These are phyloP conservation scores for Myzus persicae DNA, from an alignment of 1,140 invertebrate genomes.

Conservation along the genomic window DNA sequence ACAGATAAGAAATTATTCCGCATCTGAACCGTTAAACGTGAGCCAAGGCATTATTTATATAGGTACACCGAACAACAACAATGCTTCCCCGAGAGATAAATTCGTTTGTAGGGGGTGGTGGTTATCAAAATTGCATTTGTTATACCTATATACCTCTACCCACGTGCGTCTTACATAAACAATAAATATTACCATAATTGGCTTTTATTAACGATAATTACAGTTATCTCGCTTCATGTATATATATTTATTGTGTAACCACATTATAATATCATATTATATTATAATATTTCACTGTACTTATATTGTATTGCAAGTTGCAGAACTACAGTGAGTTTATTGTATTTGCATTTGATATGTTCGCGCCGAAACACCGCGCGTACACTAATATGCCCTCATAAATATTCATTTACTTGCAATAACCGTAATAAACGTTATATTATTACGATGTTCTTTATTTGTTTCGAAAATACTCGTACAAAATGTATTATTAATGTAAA, in stretches of 20 bases:
- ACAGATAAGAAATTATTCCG: conserved; percentile 2
- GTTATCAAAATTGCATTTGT: background rate
- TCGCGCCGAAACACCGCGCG: background rate
- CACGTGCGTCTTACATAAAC: background rate
- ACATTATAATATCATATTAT: background rate
- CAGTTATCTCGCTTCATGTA: background rate
- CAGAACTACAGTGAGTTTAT: background rate
- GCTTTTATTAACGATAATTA: conserved; percentile 15
- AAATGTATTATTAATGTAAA: background rate
- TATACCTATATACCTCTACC: background rate
- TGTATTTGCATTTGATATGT: background rate
- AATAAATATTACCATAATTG: conserved; percentile 15
- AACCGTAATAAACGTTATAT: background rate
- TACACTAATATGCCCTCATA: background rate
- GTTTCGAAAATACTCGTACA: background rate
- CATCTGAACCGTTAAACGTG: background rate
- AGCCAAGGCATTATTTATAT: background rate
- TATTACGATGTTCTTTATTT: background rate
- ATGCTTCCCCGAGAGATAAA: background rate
- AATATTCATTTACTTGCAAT: background rate
- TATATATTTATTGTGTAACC: background rate
- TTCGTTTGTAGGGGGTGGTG: background rate
- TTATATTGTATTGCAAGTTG: background rate
- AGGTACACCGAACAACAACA: background rate
- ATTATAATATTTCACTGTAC: background rate